Evolutionary conservation across 2,888 invertebrate species (phyloP), one percentile per base, ranked within the genome.

Genomic region (Ophion obscuratus): DNA sequence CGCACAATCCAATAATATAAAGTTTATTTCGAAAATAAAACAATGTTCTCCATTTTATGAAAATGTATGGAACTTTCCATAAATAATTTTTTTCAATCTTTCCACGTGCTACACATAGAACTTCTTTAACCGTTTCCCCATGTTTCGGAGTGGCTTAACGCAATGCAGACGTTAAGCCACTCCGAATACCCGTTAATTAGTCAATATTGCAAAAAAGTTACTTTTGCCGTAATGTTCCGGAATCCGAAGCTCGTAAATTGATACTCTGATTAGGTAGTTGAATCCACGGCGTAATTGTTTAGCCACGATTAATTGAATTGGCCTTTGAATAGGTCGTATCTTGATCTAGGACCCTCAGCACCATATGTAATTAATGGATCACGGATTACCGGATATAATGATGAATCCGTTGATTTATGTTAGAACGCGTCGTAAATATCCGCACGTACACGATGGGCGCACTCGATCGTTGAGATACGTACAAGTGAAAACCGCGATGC

Each of bases 401-500:
- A 27, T 5, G 20, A 53, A 27, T 67, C 36, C 36, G 40, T 67
- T 67, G 67, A 67, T 40, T 67, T 20, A 17, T 36, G 20, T 20
- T n/a, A 40, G 27, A 67, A 36, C 36, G 66, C 66, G n/a, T 67
- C 3, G 24, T 44, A 70, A 27, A 47, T n/a, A 36, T 20, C n/a
- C n/a, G 59, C 31, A n/a, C 14, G n/a, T 20, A 59, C 10, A 11
- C n/a, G 57, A 59, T 73, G 59, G 59, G 64, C 44, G 57, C 24
- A 27, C 64, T 76, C 44, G 47, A 70, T 27, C 17, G 27, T 44
- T 14, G 47, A 64, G 57, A 53, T 53, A 6, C 11, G 17, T 44
- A 20, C 57, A 82, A 36, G 36, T 40, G 76, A 66, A 71, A 61
- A 82, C 24, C 36, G 24, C 64, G 71, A 64, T 31, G 31, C 64